A percentile compares a stretch with the other conserved stretches of the same genome.
Conservation (phyloP, 2,888 invertebrate species). For the Chrysolina haemoptera region DNA sequence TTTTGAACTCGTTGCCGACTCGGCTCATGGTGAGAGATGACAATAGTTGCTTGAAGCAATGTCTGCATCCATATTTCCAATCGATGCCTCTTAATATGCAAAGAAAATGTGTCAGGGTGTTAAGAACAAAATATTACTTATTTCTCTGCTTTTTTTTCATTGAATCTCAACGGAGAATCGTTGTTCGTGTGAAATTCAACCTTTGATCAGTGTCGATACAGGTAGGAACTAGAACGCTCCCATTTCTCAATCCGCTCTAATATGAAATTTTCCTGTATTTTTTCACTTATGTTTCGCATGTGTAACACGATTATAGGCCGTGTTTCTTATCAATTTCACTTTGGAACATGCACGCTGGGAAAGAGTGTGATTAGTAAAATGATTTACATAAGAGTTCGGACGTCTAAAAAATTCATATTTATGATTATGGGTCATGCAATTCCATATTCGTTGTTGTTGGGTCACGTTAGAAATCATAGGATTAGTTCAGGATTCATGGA, state of each 20-base stretch:
- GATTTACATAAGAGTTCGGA: constrained; percentile 24
- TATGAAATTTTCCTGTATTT: constrained; percentile 5
- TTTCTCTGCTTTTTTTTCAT: not conserved
- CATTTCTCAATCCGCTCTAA: not conserved
- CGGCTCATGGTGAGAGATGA: no score
- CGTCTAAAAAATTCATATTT: constrained; percentile 30
- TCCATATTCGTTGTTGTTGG: constrained; percentile 3
- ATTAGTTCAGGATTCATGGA: not conserved
- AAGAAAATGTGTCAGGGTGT: no score
- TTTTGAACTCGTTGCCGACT: no score
- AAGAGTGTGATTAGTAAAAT: constrained; percentile 29
- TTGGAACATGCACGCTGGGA: constrained; percentile 28
- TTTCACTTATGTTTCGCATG: constrained; percentile 31
- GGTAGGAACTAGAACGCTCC: not conserved
- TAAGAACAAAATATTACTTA: no score
- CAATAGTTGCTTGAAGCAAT: no score
- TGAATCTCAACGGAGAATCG: not conserved
- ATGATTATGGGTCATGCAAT: constrained; percentile 21
- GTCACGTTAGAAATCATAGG: constrained; percentile 21
- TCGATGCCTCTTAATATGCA: no score
- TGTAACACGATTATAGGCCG: constrained; percentile 24
- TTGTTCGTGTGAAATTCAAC: not conserved
- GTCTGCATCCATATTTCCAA: no score
- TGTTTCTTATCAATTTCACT: constrained; percentile 33
- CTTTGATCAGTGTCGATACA: not conserved